phyloP scores from a whole-genome alignment of 2,113 vertebrate genomes.

The Misgurnus mizolepis region DNA sequence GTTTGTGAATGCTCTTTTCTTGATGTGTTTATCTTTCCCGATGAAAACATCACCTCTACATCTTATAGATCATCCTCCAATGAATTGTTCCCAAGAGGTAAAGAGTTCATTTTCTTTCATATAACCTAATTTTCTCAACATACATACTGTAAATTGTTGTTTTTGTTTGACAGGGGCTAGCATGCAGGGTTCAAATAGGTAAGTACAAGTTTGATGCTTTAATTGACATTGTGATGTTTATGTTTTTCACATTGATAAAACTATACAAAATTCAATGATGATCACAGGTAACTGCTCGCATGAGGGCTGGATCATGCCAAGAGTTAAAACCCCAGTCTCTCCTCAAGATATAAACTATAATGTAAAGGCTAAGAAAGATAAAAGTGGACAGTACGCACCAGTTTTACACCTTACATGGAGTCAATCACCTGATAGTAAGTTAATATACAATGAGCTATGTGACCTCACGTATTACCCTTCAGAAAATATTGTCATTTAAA shows the following conservation, averaged over 20 bases:
- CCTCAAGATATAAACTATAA: neutral
- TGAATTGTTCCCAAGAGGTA: slow-evolving; percentile 64
- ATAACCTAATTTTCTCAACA: no score
- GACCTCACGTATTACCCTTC: neutral
- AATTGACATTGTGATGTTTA: neutral
- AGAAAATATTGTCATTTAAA: no score
- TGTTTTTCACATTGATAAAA: neutral
- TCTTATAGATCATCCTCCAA: slow-evolving; percentile 44
- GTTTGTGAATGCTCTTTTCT: slow-evolving; percentile 25
- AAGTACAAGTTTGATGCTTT: slow-evolving; percentile 52
- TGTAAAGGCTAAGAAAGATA: slow-evolving; percentile 33
- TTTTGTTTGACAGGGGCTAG: slow-evolving; percentile 47
- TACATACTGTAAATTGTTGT: neutral
- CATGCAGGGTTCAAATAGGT: slow-evolving; percentile 60
- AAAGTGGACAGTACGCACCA: slow-evolving; percentile 41
- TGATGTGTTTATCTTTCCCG: neutral
- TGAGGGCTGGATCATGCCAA: neutral
- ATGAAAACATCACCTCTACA: slow-evolving; percentile 44
- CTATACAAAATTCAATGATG: neutral
- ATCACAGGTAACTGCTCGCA: slow-evolving; percentile 64
- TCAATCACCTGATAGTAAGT: slow-evolving; percentile 59
- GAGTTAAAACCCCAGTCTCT: neutral
- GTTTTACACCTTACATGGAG: slow-evolving; percentile 62
- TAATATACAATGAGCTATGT: neutral
- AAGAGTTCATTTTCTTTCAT: slow-evolving; percentile 8